Percentiles rank a stretch among this genome's conserved stretches.
These are phyloP conservation scores for Eristalis tenax DNA, from an alignment of 2,888 invertebrate species.

Conservation along the genomic window DNA sequence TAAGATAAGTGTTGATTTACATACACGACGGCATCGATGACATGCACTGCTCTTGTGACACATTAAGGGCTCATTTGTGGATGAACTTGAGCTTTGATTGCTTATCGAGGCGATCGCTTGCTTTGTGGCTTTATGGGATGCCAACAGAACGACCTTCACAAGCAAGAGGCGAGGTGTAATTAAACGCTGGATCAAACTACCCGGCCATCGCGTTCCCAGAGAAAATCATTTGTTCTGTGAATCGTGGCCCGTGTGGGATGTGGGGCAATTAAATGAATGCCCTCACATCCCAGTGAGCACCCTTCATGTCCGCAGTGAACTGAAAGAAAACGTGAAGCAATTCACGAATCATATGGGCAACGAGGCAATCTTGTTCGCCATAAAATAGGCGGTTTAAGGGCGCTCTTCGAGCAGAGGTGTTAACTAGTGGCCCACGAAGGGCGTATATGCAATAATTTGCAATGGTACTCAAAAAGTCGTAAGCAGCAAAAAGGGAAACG, in stretches of 20 bases:
- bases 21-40: too few species aligned
- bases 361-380: background rate
- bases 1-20: background rate
- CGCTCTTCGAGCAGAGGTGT: background rate
- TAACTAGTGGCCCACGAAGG: background rate
- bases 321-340: background rate
- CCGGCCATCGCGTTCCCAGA: background rate
- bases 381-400: background rate
- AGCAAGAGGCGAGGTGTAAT: background rate
- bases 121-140: too few species aligned
- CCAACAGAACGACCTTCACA: too few species aligned
- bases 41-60: background rate
- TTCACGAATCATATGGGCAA: background rate
- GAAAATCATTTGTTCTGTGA: background rate
- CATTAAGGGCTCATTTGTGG: background rate
- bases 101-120: background rate
- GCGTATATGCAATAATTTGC: background rate
- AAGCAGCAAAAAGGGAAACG: background rate
- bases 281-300: background rate
- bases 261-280: background rate
- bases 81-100: background rate
- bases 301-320: background rate
- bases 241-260: background rate
- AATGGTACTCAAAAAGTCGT: background rate
- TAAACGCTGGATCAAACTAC: background rate